Percentiles rank a stretch among this genome's conserved stretches.
Evolutionary conservation across 2,888 invertebrate species (phyloP).

Genomic region (Lochmaea crataegi): DNA sequence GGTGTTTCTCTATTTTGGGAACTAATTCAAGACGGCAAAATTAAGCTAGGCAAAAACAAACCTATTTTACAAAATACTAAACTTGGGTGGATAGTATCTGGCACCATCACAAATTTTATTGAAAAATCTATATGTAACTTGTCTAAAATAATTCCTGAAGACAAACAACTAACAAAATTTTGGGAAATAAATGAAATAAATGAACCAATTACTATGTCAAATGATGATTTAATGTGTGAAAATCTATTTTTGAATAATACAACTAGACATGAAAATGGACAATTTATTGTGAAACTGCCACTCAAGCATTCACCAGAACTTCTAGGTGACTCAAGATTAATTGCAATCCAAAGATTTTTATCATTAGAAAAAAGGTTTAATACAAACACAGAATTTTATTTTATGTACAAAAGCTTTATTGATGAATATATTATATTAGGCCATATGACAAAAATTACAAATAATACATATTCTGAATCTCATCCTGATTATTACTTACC

Average conservation of each 20-base stretch:
- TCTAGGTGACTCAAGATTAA: too few species aligned
- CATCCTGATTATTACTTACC: background rate
- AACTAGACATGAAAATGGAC: too few species aligned
- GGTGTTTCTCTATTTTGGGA: background rate
- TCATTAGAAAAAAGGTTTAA: background rate
- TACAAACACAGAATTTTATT: background rate
- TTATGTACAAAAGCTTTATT: background rate
- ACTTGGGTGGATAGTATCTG: conserved; percentile 1
- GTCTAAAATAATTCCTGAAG: background rate
- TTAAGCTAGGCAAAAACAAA: too few species aligned
- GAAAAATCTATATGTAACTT: background rate
- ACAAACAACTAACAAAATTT: background rate
- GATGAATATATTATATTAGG: background rate
- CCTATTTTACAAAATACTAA: background rate
- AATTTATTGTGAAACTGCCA: background rate
- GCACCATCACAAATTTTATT: background rate
- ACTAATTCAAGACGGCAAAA: background rate
- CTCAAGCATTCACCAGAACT: too few species aligned
- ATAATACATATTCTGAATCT: background rate
- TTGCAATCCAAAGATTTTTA: background rate
- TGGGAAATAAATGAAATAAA: too few species aligned
- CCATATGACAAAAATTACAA: background rate
- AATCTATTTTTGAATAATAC: too few species aligned
- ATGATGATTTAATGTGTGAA: too few species aligned
- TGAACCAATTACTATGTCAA: too few species aligned